These are phyloP conservation scores for Sebastolobus alascanus DNA, from an alignment of 2,797 vertebrate genomes.

Conservation along the genomic window DNA sequence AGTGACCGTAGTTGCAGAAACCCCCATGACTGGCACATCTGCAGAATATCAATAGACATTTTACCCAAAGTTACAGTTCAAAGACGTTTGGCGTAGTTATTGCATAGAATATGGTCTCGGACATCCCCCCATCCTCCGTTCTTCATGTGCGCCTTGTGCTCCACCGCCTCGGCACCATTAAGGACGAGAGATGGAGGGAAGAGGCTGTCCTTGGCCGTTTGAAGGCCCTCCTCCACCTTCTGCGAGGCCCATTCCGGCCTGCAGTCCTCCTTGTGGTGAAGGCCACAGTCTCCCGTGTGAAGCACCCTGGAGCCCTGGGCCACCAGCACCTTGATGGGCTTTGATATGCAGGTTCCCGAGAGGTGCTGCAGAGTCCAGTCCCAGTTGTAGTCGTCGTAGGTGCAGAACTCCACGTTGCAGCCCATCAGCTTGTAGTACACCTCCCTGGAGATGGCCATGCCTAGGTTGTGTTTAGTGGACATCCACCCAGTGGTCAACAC, in stretches of 20 bases:
- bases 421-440: conserved; percentile 88
- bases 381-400: conserved; percentile 91
- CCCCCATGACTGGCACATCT: conserved; percentile 50
- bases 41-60: conserved; percentile 9
- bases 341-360: conserved; percentile 85
- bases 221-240: conserved; percentile 67
- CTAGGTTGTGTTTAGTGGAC: conserved; percentile 86
- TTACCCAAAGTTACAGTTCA: conserved; percentile 50
- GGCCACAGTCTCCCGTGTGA: conserved; percentile 86
- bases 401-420: conserved; percentile 84
- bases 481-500: conserved; percentile 82
- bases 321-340: conserved; percentile 83
- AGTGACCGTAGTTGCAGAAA: too few species aligned
- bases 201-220: conserved; percentile 59
- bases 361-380: conserved; percentile 89
- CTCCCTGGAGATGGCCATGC: conserved; percentile 84
- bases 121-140: conserved; percentile 89
- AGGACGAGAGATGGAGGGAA: conserved; percentile 78
- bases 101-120: conserved; percentile 86
- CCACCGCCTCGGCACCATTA: conserved; percentile 54
- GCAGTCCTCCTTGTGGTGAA: conserved; percentile 83
- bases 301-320: conserved; percentile 83
- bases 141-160: conserved; percentile 81
- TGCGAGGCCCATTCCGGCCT: conserved; percentile 75
- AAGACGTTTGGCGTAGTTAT: conserved; percentile 83